Conservation (phyloP, 2,797 vertebrate species). For the Perodicticus potto region DNA sequence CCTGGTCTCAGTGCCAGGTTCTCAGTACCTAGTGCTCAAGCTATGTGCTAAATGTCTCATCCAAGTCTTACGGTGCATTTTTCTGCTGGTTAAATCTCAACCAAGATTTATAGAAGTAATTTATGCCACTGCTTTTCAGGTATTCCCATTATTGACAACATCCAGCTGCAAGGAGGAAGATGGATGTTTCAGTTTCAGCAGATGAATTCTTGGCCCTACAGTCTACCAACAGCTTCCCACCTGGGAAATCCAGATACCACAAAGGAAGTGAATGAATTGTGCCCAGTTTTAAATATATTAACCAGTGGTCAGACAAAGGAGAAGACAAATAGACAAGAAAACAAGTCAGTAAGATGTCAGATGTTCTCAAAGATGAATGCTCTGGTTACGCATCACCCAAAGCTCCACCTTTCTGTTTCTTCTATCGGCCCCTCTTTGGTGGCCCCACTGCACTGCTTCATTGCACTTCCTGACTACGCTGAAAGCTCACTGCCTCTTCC, state of each 20-base stretch:
- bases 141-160: not conserved
- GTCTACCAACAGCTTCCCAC: not conserved
- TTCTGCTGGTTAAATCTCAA: not conserved
- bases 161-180: not conserved
- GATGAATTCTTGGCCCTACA: not conserved
- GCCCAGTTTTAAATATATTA: not conserved
- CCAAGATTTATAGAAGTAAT: not conserved
- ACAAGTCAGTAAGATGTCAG: not conserved
- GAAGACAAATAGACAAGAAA: not conserved
- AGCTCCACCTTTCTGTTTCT: not conserved
- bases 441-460: not conserved
- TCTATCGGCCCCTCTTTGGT: not conserved
- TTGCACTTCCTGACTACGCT: accelerated
- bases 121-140: not conserved
- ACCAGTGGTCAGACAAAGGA: not conserved
- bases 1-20: not conserved
- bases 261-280: too few species aligned
- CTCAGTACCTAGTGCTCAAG: not conserved
- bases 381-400: not conserved
- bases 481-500: too few species aligned
- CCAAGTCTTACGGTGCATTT: not conserved
- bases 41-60: not conserved
- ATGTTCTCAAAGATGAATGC: too few species aligned
- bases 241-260: too few species aligned
- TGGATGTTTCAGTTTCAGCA: not conserved